These are phyloP conservation scores for Diabrotica balteata DNA, from an alignment of 2,888 invertebrate species.

Conservation along the genomic window DNA sequence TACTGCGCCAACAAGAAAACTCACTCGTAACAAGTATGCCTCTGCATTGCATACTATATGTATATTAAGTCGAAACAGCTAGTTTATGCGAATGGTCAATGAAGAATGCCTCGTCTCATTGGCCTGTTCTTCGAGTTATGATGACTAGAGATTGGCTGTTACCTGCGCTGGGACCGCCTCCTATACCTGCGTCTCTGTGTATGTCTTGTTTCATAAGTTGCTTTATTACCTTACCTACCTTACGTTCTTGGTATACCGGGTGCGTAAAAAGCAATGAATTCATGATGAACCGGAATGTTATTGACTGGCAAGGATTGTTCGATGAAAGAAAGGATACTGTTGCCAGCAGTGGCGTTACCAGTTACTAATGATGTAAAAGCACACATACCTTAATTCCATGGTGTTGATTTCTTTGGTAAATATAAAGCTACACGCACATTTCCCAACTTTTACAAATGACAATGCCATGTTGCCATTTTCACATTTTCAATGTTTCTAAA, in stretches of 20 bases:
- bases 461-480: too few relatives aligned
- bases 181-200: constrained; percentile 49
- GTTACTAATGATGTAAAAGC: too few relatives aligned
- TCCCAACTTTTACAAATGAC: too few relatives aligned
- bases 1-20: constrained; percentile 22
- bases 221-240: constrained; percentile 58
- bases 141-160: constrained; percentile 61
- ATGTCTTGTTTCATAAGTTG: constrained; percentile 58
- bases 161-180: constrained; percentile 58
- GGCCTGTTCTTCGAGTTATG: constrained; percentile 60
- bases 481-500: too few relatives aligned
- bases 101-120: constrained; percentile 58
- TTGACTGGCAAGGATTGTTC: constrained; percentile 7
- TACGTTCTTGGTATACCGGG: constrained; percentile 45
- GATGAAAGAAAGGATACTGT: constrained; percentile 4
- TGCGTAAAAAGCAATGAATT: constrained; percentile 18
- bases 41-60: constrained; percentile 46
- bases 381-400: too few relatives aligned
- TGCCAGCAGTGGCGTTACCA: not conserved
- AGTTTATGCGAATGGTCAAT: constrained; percentile 60
- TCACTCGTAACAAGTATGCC: constrained; percentile 25
- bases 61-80: constrained; percentile 56
- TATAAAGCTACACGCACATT: too few relatives aligned
- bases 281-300: constrained; percentile 11
- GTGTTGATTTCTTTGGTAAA: too few relatives aligned